These are phyloP conservation scores for Pachyseris speciosa DNA, from an alignment of 64 coral and sea anemone genomes.

Conservation along the genomic window DNA sequence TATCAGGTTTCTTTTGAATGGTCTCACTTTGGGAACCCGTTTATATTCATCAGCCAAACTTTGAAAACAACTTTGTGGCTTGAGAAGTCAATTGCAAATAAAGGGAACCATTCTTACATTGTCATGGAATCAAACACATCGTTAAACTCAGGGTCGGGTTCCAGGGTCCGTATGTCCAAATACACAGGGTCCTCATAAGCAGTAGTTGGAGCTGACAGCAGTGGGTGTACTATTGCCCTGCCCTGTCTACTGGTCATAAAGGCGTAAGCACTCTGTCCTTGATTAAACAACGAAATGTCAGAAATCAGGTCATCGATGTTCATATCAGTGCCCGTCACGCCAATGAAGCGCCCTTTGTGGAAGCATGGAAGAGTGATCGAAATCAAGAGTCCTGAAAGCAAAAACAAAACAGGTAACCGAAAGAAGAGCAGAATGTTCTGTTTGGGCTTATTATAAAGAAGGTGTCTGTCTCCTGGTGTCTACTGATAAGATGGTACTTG, in stretches of 20 bases:
- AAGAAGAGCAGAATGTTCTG: neutral
- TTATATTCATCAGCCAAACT: too few species aligned
- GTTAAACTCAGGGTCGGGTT: constrained; percentile 34
- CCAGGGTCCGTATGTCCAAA: constrained; percentile 66
- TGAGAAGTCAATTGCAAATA: neutral
- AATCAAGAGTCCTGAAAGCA: constrained; percentile 30
- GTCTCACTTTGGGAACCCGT: too few species aligned
- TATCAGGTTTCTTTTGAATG: too few species aligned
- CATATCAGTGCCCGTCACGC: constrained; percentile 54
- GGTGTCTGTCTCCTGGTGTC: too few species aligned
- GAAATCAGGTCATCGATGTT: constrained; percentile 52
- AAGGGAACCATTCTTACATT: neutral
- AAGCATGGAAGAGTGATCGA: constrained; percentile 58
- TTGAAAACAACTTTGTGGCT: too few species aligned
- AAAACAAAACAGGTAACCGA: too few species aligned
- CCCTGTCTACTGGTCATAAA: constrained; percentile 55
- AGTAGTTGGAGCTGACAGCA: constrained; percentile 53
- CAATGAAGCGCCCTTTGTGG: constrained; percentile 67
- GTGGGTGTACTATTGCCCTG: constrained; percentile 64
- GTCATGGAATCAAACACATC: constrained; percentile 19
- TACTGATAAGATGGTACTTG: too few species aligned
- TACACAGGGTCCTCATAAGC: constrained; percentile 52
- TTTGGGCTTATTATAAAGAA: neutral
- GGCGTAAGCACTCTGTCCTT: constrained; percentile 63
- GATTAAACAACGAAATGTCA: constrained; percentile 68